phyloP scores from a whole-genome alignment of 2,113 vertebrate genomes.

The Carassius auratus region DNA sequence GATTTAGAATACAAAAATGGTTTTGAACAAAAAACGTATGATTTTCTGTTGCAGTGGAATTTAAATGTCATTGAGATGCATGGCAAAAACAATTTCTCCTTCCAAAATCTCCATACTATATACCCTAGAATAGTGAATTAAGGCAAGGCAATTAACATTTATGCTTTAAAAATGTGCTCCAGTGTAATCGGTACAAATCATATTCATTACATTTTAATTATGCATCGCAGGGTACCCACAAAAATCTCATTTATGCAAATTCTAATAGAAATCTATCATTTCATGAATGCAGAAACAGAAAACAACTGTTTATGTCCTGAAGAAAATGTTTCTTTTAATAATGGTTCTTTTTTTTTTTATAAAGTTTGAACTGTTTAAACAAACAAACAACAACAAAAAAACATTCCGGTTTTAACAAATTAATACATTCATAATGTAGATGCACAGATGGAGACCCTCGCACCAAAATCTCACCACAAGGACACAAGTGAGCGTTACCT shows the following conservation, averaged over 20 bases:
- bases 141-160: conserved; percentile 44
- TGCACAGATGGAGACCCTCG: conserved; percentile 42
- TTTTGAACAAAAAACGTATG: background rate
- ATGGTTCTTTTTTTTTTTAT: conserved; percentile 12
- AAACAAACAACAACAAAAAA: background rate
- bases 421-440: conserved; percentile 60
- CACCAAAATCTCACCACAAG: conserved; percentile 7
- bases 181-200: conserved; percentile 57
- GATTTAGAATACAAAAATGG: background rate
- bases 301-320: conserved; percentile 26
- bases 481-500: conserved; percentile 54
- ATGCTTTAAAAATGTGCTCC: conserved; percentile 53
- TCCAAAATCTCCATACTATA: conserved; percentile 32
- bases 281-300: conserved; percentile 5
- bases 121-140: conserved; percentile 29
- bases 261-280: conserved; percentile 38
- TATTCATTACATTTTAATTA: conserved; percentile 21
- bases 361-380: background rate
- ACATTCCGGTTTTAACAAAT: conserved; percentile 50
- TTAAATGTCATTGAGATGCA: conserved; percentile 40
- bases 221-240: conserved; percentile 40
- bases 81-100: background rate
- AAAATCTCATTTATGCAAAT: conserved; percentile 35
- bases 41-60: conserved; percentile 25
- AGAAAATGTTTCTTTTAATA: conserved; percentile 25